Conservation (phyloP, 2,797 vertebrate species). For the Sebastes itinus region DNA sequence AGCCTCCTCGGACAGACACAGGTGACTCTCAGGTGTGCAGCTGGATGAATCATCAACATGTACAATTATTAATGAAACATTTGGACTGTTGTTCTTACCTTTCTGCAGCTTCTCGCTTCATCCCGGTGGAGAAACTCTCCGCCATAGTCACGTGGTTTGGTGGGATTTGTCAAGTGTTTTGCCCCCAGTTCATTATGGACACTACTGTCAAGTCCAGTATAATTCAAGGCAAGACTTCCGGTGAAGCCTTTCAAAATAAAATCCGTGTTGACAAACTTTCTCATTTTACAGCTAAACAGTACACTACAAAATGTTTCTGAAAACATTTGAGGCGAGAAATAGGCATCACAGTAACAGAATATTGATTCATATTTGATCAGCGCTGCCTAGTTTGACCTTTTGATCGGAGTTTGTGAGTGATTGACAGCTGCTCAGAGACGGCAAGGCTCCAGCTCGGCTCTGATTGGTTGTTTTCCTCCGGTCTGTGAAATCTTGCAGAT, state of each 20-base stretch:
- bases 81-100: conserved; percentile 16
- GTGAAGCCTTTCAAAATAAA: conserved; percentile 33
- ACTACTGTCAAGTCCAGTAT: not conserved
- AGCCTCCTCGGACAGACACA: not conserved
- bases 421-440: no score
- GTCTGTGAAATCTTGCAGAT: no score
- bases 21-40: not conserved
- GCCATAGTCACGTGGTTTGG: not conserved
- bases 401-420: no score
- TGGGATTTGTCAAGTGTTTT: not conserved
- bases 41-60: not conserved
- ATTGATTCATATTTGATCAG: no score
- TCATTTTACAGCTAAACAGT: no score
- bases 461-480: no score
- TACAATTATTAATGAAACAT: not conserved
- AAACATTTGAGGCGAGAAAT: no score
- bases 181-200: not conserved
- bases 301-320: no score
- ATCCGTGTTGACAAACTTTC: not conserved
- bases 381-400: no score
- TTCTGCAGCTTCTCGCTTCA: not conserved
- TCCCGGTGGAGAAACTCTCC: not conserved
- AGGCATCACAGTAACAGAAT: no score
- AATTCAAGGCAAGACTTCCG: not conserved
- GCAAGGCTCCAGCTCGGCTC: no score